Evolutionary conservation across 2,888 invertebrate genomes (phyloP).

Genomic region (Eucriotettix oculatus): DNA sequence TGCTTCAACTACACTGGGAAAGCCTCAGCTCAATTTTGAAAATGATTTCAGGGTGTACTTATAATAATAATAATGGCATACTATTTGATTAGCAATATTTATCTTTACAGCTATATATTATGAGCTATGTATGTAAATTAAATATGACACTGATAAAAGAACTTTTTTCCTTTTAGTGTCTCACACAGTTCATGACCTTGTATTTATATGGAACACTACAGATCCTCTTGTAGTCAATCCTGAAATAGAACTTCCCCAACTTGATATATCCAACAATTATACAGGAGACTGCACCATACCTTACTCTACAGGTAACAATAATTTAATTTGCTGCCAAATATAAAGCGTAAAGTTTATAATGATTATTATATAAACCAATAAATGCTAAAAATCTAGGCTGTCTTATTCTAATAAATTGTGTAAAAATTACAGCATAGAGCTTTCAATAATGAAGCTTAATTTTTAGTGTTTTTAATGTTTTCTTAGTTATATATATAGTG

Average conservation of each 20-base stretch:
- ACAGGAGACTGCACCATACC: constrained; percentile 80
- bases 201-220: constrained; percentile 78
- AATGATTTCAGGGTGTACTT: no score
- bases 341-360: neutral
- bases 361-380: neutral
- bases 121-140: neutral
- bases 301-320: constrained; percentile 51
- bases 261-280: constrained; percentile 72
- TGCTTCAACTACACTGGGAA: no score
- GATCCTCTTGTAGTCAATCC: constrained; percentile 76
- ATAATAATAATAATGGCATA: no score
- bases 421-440: no score
- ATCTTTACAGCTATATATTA: no score
- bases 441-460: no score
- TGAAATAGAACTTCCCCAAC: constrained; percentile 74
- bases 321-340: neutral
- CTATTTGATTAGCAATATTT: no score
- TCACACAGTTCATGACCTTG: constrained; percentile 75
- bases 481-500: no score
- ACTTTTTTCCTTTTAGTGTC: constrained; percentile 43
- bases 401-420: no score
- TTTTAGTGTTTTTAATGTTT: no score
- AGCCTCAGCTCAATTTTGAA: no score
- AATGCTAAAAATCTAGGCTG: neutral
- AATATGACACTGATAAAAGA: constrained; percentile 1